Evolutionary conservation across 2,113 vertebrate genomes (phyloP).

Genomic region (Coptodon bakossiorum): DNA sequence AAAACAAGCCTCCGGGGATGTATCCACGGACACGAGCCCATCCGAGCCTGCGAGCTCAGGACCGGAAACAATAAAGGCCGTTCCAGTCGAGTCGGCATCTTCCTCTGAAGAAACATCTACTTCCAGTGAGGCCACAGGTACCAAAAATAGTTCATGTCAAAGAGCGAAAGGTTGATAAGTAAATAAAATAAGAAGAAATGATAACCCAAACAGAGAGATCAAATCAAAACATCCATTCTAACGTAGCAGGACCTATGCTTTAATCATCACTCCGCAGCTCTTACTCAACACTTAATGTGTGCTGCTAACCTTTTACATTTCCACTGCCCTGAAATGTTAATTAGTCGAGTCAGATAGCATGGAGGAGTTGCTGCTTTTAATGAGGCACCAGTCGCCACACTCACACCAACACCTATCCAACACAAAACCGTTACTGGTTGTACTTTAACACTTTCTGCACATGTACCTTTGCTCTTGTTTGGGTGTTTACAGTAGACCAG

Average conservation of each 20-base stretch:
- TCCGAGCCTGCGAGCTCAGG: not conserved
- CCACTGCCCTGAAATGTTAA: not conserved
- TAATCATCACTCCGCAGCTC: not conserved
- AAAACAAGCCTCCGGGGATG: not conserved
- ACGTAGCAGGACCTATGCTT: not conserved
- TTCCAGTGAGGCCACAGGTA: constrained; percentile 28
- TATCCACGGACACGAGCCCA: not conserved
- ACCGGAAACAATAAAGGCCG: not conserved
- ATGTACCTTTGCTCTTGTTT: not conserved
- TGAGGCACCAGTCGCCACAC: not conserved
- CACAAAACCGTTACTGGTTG: constrained; percentile 6
- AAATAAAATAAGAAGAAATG: not conserved
- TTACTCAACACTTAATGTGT: not conserved
- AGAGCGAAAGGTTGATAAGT: not conserved
- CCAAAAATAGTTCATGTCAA: not conserved
- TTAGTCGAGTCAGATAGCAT: not conserved
- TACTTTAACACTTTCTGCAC: not conserved
- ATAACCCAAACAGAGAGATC: not conserved
- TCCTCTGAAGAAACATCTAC: not conserved
- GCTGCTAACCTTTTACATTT: not conserved
- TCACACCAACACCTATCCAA: not conserved
- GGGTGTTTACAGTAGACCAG: not conserved
- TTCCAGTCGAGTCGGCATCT: not conserved
- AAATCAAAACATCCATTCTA: not conserved
- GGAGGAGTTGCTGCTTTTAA: not conserved